Base-by-base conservation (phyloP, 1,140 invertebrate genomes). In the Drosophila virilis region DNA sequence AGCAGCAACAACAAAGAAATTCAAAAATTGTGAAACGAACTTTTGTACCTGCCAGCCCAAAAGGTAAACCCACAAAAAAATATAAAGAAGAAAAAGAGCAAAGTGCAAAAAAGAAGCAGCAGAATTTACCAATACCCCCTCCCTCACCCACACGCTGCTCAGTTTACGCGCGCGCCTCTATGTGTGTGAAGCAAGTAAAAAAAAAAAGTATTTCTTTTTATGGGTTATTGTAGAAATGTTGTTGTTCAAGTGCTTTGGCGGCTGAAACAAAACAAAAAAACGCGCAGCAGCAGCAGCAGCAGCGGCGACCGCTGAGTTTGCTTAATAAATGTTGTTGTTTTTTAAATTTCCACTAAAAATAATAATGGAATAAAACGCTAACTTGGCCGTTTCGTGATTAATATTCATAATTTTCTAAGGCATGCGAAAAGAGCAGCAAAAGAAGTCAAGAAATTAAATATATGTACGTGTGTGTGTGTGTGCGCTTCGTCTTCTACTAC, bases 121-220 rank as follows among this genome's bases (percentile, higher is more conserved):
- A 54, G 80, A 78, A 76, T 80, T 65, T 65, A 85, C 77, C 81
- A 85, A 84, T 78, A 69, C 74, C 40, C 46, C 33, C 45, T 9
- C 55, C 37, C 78, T 33, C 45, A 33, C 45, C 33, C 43, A 48
- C 42, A 46, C 9, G n/a, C 43, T 66, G 35, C 13, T 33, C 32
- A 50, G n/a, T 60, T 40, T 55, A 35, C 22, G 32, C 58, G 33
- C 66, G 37, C 57, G 10, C 40, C 33, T 66, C 69, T 55, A 60
- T 55, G 33, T 65, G 15, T 43, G 62, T 66, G 61, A 70, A 52
- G 48, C n/a, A 37, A 17, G 17, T n/a, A n/a, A 71, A 43, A 54
- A n/a, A 33, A 60, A 48, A 28, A 48, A 45, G 7, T 37, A 28
- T 46, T 74, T 46, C 51, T 40, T 6, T 60, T 28, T 38, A 74